Base-by-base conservation (phyloP, 1,140 invertebrate genomes). In the Orius laevigatus region DNA sequence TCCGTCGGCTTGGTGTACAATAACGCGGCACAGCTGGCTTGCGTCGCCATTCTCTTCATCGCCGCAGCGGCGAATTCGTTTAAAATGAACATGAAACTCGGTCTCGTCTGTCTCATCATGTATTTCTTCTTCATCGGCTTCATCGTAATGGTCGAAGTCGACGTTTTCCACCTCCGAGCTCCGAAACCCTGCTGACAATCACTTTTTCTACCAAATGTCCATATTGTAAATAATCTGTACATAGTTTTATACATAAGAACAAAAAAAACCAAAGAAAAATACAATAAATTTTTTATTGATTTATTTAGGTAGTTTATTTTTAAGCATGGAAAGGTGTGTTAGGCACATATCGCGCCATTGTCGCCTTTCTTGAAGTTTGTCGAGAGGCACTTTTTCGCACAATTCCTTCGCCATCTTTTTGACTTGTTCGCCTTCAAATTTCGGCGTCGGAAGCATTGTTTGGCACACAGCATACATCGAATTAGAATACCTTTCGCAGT, bases 271-370 rank as follows among this genome's bases (percentile, higher is more conserved):
- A 25, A 25, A 25, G 25, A 25, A 25, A 25, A 25, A 25, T 8
- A 25, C 25, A 25, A 25, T 25, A 25, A 25, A 25, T 43, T 18
- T 16, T 20, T 39, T 38, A 46, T 34, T 47, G 9, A 15, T 51
- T 45, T 48, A 72, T 69, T 58, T 88, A 8, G 25, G 25, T 4
- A 25, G 25, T 4, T 25, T 73, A 56, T 75, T 79, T 61, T 93
- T 94, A 18, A 94, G 65, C 53, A 82, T 67, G 5, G 87, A 78
- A 8, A 95, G 66, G 48, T 83, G 78, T 0, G 82, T 83, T 8
- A 96, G 69, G 51, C 83, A 81, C 18, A 74, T 70, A 60, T 95
- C 89, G 33, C 91, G 69, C 85, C 89, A 94, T 2, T 69, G 70
- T 36, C 88, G 69, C 51, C 85, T 65, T 48, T 84, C 75, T 36